Evolutionary conservation across 1,140 invertebrate species (phyloP).

Genomic region (Drosophila jambulina): DNA sequence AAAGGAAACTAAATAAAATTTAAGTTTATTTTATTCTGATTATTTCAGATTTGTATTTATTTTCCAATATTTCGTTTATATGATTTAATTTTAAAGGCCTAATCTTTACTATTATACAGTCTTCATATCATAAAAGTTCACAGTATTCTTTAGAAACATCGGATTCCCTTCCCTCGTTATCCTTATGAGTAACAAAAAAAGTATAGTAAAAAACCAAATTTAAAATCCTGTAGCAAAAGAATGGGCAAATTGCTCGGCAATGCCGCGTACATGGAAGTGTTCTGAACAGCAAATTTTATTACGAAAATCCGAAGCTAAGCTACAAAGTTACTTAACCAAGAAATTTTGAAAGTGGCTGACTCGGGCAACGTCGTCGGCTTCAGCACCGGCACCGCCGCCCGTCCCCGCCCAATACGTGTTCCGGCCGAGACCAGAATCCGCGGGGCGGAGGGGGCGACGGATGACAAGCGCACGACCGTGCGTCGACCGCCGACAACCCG

Average conservation of each 20-base stretch:
- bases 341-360: conserved; percentile 85
- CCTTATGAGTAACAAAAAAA: no score
- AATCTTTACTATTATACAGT: no score
- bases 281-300: conserved; percentile 85
- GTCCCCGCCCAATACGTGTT: conserved; percentile 62
- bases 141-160: no score
- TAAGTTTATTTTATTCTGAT: neutral
- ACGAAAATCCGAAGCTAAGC: conserved; percentile 85
- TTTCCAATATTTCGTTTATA: no score
- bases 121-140: no score
- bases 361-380: conserved; percentile 83
- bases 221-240: conserved; percentile 59
- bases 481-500: conserved; percentile 79
- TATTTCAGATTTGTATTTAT: no score
- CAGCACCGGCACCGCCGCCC: conserved; percentile 72
- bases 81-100: no score
- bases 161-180: no score
- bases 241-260: conserved; percentile 85
- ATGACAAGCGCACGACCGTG: conserved; percentile 71
- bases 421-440: conserved; percentile 60
- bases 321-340: conserved; percentile 85
- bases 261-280: conserved; percentile 85
- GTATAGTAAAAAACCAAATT: conserved; percentile 5
- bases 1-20: neutral
- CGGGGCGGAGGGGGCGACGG: conserved; percentile 62